Evolutionary conservation across 2,797 vertebrate species (phyloP).

Genomic region (Spondyliosoma cantharus): DNA sequence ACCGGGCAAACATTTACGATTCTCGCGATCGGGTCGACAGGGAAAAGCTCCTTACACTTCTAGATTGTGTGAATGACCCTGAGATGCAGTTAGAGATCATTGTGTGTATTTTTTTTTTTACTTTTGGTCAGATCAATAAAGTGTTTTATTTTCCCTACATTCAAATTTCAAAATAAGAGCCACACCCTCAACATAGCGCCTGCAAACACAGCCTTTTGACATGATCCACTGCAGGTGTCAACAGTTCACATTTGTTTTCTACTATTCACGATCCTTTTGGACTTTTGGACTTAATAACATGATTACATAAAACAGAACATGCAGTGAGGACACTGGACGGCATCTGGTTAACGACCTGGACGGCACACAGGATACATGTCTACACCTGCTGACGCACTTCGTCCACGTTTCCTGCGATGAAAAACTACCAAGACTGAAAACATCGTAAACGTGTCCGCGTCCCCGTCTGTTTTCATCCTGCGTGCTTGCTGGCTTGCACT

Average conservation of each 20-base stretch:
- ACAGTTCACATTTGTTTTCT: background rate
- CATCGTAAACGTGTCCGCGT: background rate
- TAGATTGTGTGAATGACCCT: too few species aligned
- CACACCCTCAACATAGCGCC: too few species aligned
- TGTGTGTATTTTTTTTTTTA: too few species aligned
- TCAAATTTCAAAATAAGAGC: too few species aligned
- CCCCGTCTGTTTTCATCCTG: constrained; percentile 19
- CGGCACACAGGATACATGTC: background rate
- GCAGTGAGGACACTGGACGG: background rate
- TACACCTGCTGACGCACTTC: background rate
- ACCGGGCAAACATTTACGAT: too few species aligned
- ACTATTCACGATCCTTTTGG: background rate
- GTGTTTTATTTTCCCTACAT: too few species aligned
- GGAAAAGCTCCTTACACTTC: too few species aligned
- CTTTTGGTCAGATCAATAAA: too few species aligned
- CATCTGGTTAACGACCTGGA: constrained; percentile 13
- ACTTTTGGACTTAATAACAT: background rate
- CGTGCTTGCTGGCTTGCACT: background rate
- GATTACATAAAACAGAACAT: constrained; percentile 3
- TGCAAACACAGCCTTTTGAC: too few species aligned
- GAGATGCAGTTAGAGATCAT: too few species aligned
- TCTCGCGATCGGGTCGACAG: too few species aligned
- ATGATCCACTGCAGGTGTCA: background rate
- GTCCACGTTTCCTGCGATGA: background rate
- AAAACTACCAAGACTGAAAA: background rate